These are phyloP conservation scores for Chironomus tepperi DNA, from an alignment of 1,140 invertebrate species.

Conservation along the genomic window DNA sequence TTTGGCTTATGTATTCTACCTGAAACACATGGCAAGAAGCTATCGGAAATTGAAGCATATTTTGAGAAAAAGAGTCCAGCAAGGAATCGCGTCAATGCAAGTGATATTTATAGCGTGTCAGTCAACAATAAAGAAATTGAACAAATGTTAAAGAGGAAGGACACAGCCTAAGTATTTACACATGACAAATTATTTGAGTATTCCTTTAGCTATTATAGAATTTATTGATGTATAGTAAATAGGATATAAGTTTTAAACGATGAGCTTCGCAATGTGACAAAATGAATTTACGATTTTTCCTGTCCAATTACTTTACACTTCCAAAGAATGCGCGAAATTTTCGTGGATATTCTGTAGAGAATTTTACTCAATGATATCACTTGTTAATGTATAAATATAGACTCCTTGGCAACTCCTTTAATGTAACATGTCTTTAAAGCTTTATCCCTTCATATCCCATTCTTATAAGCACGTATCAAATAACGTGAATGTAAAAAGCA, in stretches of 20 bases:
- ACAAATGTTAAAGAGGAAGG: slow-evolving; percentile 2
- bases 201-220: too few relatives aligned
- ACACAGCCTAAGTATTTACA: not conserved
- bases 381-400: too few relatives aligned
- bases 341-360: too few relatives aligned
- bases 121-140: slow-evolving; percentile 5
- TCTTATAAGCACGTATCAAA: too few relatives aligned
- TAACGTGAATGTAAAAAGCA: too few relatives aligned
- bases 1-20: slow-evolving; percentile 56
- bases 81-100: not conserved
- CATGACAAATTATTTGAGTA: too few relatives aligned
- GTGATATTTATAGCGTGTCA: slow-evolving; percentile 16
- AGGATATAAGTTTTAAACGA: not conserved
- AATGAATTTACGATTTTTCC: not conserved
- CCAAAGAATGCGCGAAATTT: too few relatives aligned
- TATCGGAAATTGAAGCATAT: slow-evolving; percentile 58
- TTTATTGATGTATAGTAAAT: too few relatives aligned
- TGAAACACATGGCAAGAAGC: slow-evolving; percentile 60
- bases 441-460: too few relatives aligned
- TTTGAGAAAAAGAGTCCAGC: slow-evolving; percentile 32
- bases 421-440: too few relatives aligned
- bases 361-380: too few relatives aligned
- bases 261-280: slow-evolving; percentile 6
- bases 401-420: too few relatives aligned
- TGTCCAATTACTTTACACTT: not conserved